These are phyloP conservation scores for Xenotilapia leptura DNA, from an alignment of 2,113 vertebrate genomes.

Conservation along the genomic window DNA sequence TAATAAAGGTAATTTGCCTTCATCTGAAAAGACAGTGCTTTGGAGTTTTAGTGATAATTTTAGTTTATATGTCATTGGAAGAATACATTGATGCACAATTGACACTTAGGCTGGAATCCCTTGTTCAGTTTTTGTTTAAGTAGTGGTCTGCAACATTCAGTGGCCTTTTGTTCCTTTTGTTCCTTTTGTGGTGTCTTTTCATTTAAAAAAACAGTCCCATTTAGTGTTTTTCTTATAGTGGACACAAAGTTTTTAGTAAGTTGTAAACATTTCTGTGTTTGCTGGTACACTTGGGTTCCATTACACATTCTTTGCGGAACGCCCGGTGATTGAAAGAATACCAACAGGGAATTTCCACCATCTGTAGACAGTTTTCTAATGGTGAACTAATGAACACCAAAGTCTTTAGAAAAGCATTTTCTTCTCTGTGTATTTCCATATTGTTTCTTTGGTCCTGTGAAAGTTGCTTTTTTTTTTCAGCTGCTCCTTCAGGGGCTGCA, in stretches of 20 bases:
- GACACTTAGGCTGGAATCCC: neutral
- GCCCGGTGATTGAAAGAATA: neutral
- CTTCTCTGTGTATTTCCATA: neutral
- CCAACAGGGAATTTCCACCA: neutral
- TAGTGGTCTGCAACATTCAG: neutral
- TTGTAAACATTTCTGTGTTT: neutral
- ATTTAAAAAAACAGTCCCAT: neutral
- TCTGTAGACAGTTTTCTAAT: neutral
- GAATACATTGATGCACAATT: neutral
- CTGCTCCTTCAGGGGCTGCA: neutral
- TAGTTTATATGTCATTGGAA: neutral
- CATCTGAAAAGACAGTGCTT: neutral
- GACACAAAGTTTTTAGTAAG: neutral
- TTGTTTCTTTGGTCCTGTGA: neutral
- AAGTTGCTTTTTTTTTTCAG: neutral
- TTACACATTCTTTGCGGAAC: neutral
- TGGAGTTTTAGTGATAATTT: neutral
- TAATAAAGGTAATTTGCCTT: neutral
- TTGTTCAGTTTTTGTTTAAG: neutral
- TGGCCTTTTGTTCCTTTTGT: neutral
- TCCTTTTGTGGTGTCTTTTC: neutral
- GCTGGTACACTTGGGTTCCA: neutral
- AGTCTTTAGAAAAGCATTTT: neutral
- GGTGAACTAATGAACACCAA: neutral
- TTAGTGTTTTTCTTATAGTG: neutral